Percentiles rank a stretch among this genome's conserved stretches.
phyloP scores from a whole-genome alignment of 2,797 vertebrate genomes.

The Microctenopoma steveboyesi region DNA sequence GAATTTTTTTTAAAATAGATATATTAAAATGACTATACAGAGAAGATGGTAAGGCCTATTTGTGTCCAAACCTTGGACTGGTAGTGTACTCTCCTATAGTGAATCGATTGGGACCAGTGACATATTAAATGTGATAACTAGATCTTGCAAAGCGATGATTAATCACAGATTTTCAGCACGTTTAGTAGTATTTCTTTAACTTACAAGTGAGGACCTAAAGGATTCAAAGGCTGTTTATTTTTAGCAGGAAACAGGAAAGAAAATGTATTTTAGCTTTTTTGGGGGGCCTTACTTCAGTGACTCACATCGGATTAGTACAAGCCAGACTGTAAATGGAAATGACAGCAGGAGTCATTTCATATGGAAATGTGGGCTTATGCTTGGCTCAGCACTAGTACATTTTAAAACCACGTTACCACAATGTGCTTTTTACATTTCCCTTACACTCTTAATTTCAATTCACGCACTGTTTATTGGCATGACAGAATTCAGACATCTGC shows the following conservation, averaged over 20 bases:
- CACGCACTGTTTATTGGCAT: constrained; percentile 12
- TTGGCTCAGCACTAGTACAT: constrained; percentile 1
- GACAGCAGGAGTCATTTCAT: constrained; percentile 39
- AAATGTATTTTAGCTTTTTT: constrained; percentile 8
- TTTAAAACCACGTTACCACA: constrained; percentile 1
- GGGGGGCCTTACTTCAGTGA: neutral
- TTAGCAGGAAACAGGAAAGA: neutral
- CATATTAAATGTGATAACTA: neutral
- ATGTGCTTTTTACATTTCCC: constrained; percentile 11
- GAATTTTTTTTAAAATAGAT: too few relatives aligned
- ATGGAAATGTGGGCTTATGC: constrained; percentile 43
- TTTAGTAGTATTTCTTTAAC: neutral
- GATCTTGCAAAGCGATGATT: neutral
- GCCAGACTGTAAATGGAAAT: neutral
- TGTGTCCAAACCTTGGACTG: too few relatives aligned
- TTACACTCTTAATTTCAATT: constrained; percentile 4
- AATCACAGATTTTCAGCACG: neutral
- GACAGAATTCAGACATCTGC: constrained; percentile 22
- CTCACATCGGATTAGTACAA: neutral
- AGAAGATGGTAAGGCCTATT: too few relatives aligned
- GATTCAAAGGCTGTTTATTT: neutral
- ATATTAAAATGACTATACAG: too few relatives aligned
- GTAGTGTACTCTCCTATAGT: too few relatives aligned
- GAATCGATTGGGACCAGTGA: neutral
- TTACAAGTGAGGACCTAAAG: neutral